phyloP scores from a whole-genome alignment of 2,888 invertebrate genomes.

The Gari tellinella region DNA sequence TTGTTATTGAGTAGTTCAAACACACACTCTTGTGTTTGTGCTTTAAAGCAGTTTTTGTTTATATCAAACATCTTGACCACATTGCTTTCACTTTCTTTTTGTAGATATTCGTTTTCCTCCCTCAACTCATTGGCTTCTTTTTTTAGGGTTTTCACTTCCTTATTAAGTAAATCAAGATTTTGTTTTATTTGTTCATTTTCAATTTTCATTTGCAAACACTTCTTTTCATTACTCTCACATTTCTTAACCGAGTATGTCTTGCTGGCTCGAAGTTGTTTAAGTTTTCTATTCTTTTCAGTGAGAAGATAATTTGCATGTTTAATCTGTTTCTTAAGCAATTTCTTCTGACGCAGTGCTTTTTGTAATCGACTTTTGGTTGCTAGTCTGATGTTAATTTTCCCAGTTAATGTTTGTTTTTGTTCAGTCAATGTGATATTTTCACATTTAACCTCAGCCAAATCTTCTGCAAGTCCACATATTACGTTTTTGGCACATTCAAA shows the following conservation, averaged over 20 bases:
- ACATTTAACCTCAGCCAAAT: background rate
- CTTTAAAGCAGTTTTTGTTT: conserved; percentile 6
- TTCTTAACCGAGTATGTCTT: too few species aligned
- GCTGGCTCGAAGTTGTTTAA: too few species aligned
- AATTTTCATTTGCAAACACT: background rate
- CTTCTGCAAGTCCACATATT: too few species aligned
- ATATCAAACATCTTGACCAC: conserved; percentile 11
- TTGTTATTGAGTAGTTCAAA: conserved; percentile 23
- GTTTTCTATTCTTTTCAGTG: too few species aligned
- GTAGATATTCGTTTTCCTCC: conserved; percentile 8
- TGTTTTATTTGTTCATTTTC: conserved; percentile 4
- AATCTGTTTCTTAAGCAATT: background rate
- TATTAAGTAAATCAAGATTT: conserved; percentile 2
- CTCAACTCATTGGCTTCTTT: conserved; percentile 3
- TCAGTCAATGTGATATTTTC: conserved; percentile 5
- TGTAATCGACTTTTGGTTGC: conserved; percentile 11
- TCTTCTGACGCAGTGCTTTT: conserved; percentile 8
- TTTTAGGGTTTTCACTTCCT: conserved; percentile 4
- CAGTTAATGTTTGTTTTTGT: conserved; percentile 7
- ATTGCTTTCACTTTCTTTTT: conserved; percentile 4
- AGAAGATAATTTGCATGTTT: too few species aligned
- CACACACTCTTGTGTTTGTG: conserved; percentile 32
- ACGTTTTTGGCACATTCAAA: too few species aligned
- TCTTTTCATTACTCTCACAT: background rate
- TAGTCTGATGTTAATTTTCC: conserved; percentile 16